These are phyloP conservation scores for Corbicula japonica DNA, from an alignment of 2,888 invertebrate genomes.

Conservation along the genomic window DNA sequence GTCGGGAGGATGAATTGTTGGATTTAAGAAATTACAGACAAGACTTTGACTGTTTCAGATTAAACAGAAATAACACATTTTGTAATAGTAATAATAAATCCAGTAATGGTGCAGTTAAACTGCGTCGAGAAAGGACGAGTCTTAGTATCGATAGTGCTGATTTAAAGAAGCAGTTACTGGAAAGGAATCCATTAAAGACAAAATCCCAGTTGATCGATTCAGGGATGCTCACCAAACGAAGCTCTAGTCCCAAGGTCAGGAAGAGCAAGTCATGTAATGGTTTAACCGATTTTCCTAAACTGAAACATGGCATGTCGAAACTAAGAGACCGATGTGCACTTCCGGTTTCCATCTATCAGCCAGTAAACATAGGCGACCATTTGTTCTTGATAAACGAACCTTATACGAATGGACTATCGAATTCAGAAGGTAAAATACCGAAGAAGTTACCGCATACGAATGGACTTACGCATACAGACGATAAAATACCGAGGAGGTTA, in stretches of 20 bases:
- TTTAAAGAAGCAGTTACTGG: neutral
- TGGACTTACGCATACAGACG: too few relatives aligned
- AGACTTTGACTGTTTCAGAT: slow-evolving; percentile 20
- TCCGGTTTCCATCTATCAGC: slow-evolving; percentile 59
- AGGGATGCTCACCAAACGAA: neutral
- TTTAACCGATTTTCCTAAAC: too few relatives aligned
- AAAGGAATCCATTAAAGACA: slow-evolving; percentile 24
- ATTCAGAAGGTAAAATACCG: too few relatives aligned
- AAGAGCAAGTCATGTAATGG: too few relatives aligned
- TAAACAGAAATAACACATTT: slow-evolving; percentile 31
- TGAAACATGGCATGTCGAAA: slow-evolving; percentile 19
- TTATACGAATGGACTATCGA: too few relatives aligned
- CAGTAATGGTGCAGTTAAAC: neutral
- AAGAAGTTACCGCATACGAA: too few relatives aligned
- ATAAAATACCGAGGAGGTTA: too few relatives aligned
- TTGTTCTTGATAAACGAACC: slow-evolving; percentile 58
- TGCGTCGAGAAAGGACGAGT: slow-evolving; percentile 23
- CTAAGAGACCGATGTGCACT: slow-evolving; percentile 50
- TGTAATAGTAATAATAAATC: slow-evolving; percentile 15
- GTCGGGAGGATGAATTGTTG: slow-evolving; percentile 5
- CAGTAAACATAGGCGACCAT: slow-evolving; percentile 49
- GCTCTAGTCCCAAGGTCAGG: neutral
- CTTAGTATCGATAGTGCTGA: neutral
- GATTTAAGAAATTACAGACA: neutral
- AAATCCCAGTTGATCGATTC: slow-evolving; percentile 34